Conservation (phyloP, 2,113 vertebrate species). For the Macheiramphus alcinus region DNA sequence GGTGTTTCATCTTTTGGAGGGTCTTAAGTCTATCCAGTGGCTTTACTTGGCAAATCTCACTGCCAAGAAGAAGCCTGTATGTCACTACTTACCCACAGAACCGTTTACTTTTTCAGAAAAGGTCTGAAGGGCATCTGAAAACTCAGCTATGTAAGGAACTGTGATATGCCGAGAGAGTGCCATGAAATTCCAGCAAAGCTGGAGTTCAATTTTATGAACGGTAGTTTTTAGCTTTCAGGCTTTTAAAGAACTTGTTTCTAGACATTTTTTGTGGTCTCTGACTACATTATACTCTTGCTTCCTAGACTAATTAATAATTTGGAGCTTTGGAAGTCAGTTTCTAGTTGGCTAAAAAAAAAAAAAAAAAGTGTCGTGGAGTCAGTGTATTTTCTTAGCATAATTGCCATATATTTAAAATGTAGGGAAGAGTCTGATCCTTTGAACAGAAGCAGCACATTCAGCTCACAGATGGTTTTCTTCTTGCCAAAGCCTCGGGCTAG, state of each 20-base stretch:
- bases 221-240: not conserved
- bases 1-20: slow-evolving; percentile 39
- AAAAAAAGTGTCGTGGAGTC: not conserved
- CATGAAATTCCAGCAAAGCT: slow-evolving; percentile 49
- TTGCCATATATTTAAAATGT: not conserved
- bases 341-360: not conserved
- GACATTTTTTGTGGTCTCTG: not conserved
- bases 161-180: slow-evolving; percentile 9
- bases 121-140: slow-evolving; percentile 12
- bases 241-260: not conserved
- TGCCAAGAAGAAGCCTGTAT: slow-evolving; percentile 41
- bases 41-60: slow-evolving; percentile 20
- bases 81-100: slow-evolving; percentile 35
- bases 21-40: slow-evolving; percentile 19
- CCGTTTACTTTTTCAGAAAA: slow-evolving; percentile 29
- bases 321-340: not conserved
- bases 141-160: slow-evolving; percentile 27
- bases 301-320: not conserved
- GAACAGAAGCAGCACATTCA: slow-evolving; percentile 2
- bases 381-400: not conserved
- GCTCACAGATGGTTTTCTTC: slow-evolving; percentile 10
- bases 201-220: slow-evolving; percentile 4
- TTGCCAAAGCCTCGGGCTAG: slow-evolving; percentile 37
- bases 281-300: not conserved
- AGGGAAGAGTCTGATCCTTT: not conserved